These are phyloP conservation scores for Colletes latitarsis DNA, from an alignment of 1,140 invertebrate species.

Conservation along the genomic window DNA sequence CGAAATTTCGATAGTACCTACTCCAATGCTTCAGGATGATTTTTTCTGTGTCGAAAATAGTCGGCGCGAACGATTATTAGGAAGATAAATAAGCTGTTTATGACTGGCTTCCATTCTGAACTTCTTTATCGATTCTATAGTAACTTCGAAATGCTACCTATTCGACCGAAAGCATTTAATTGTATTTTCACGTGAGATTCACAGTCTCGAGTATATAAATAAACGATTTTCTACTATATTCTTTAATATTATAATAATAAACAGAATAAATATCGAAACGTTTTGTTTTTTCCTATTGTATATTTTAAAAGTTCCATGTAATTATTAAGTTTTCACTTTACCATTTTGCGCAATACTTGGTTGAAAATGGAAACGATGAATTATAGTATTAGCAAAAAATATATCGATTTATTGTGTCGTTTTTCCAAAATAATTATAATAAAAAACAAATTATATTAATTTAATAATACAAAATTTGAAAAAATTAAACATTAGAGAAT, in stretches of 20 bases:
- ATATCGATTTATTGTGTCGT: background rate
- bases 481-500: too few species aligned
- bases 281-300: too few species aligned
- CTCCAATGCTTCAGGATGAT: constrained; percentile 63
- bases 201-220: background rate
- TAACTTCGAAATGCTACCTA: constrained; percentile 55
- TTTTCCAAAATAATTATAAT: background rate
- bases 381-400: background rate
- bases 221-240: background rate
- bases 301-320: too few species aligned
- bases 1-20: constrained; percentile 55
- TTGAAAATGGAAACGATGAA: background rate
- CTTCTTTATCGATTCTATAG: constrained; percentile 65
- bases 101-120: constrained; percentile 71
- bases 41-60: constrained; percentile 68
- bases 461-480: too few species aligned
- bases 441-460: background rate
- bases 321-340: background rate
- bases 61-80: constrained; percentile 65
- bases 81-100: constrained; percentile 75
- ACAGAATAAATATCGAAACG: too few species aligned
- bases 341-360: background rate
- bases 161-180: constrained; percentile 40
- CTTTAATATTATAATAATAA: background rate
- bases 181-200: background rate